phyloP scores from a whole-genome alignment of 2,888 invertebrate species.

The Pherbina coryleti region DNA sequence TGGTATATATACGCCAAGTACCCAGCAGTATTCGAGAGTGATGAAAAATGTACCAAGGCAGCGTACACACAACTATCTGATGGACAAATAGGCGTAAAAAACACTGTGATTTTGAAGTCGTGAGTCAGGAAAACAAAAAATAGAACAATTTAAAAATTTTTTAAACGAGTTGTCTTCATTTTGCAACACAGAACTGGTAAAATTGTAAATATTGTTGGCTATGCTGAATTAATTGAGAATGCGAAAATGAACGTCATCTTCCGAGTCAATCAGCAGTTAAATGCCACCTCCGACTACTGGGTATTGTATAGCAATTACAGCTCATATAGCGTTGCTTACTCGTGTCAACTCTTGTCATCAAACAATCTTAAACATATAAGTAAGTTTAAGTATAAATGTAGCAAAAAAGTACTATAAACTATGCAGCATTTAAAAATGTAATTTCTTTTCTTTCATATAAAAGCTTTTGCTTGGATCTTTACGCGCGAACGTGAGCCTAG shows the following conservation, averaged over 20 bases:
- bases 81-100: slow-evolving; percentile 69
- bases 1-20: slow-evolving; percentile 83
- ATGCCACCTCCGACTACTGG: slow-evolving; percentile 69
- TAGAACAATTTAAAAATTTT: too few relatives aligned
- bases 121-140: slow-evolving; percentile 29
- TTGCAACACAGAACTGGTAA: slow-evolving; percentile 37
- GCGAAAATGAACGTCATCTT: slow-evolving; percentile 47
- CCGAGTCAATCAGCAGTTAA: slow-evolving; percentile 33
- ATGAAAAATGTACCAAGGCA: slow-evolving; percentile 79
- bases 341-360: slow-evolving; percentile 70
- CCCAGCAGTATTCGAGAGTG: slow-evolving; percentile 77
- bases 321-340: slow-evolving; percentile 73
- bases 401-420: background rate
- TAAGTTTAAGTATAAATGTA: slow-evolving; percentile 39
- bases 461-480: slow-evolving; percentile 52
- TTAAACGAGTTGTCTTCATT: background rate
- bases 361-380: slow-evolving; percentile 31
- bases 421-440: too few relatives aligned
- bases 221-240: slow-evolving; percentile 41
- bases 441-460: background rate
- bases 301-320: slow-evolving; percentile 74
- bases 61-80: slow-evolving; percentile 71
- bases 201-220: slow-evolving; percentile 42
- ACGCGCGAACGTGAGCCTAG: slow-evolving; percentile 48
- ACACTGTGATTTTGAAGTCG: slow-evolving; percentile 55